These are phyloP conservation scores for Nipponacmea schrenckii DNA, from an alignment of 2,888 invertebrate species.

Conservation along the genomic window DNA sequence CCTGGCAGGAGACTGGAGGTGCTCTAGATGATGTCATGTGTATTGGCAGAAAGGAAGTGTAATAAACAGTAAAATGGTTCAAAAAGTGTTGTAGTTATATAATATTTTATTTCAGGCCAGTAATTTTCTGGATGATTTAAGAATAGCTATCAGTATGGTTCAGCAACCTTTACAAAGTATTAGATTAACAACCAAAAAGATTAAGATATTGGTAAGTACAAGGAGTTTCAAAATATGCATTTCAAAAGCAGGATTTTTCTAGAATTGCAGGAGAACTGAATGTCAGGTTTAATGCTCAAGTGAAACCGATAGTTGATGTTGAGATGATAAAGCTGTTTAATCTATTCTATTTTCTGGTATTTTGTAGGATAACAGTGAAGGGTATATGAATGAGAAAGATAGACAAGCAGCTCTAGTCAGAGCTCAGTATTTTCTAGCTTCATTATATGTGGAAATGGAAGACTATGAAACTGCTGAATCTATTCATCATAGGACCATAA, in stretches of 20 bases:
- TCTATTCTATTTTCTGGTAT: neutral
- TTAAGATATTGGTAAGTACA: neutral
- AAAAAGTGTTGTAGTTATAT: too few relatives aligned
- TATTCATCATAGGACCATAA: slow-evolving; percentile 24
- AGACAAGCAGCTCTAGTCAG: slow-evolving; percentile 3
- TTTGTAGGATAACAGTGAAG: slow-evolving; percentile 16
- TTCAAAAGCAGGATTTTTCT: too few relatives aligned
- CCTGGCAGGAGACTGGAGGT: too few relatives aligned
- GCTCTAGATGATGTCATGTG: too few relatives aligned
- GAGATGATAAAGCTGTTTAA: too few relatives aligned
- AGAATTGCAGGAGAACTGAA: too few relatives aligned
- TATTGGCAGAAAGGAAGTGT: too few relatives aligned
- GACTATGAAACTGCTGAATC: slow-evolving; percentile 22
- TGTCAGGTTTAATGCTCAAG: too few relatives aligned
- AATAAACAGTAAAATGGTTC: too few relatives aligned
- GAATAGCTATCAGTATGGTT: neutral
- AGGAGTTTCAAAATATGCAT: too few relatives aligned
- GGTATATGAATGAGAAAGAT: slow-evolving; percentile 6
- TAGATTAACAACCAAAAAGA: neutral
- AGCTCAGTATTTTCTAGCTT: slow-evolving; percentile 26
- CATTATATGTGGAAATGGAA: slow-evolving; percentile 22
- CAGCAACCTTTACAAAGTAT: neutral
- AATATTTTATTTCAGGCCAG: neutral
- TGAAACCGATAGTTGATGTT: too few relatives aligned
- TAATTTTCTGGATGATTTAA: neutral